Base-by-base conservation (phyloP, 2,888 invertebrate species). In the Acleris sparsana region DNA sequence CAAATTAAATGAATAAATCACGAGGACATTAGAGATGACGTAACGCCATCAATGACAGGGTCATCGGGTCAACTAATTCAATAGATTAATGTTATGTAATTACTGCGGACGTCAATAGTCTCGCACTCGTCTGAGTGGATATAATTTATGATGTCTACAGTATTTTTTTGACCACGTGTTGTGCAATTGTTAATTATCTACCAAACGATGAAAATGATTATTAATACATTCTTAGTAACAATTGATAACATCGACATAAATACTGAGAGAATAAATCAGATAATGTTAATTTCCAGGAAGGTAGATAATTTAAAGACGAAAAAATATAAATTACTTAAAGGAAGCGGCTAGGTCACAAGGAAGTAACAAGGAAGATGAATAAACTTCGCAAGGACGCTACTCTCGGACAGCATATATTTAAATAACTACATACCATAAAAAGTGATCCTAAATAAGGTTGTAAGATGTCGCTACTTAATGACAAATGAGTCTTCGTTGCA, bases 271-370 rank as follows among this genome's bases (percentile, higher is more conserved):
- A 13, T 39, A 39, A 39, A 39, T 39, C 39, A 39, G 39, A 39
- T 11, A 4, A 39, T 44, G 48, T 25, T 16, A 55, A 55, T 49
- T 55, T 29, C 25, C 33, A 20, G 13, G 43, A 49, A 63, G 49
- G 43, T 49, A 39, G 43, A 3, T 17, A 55, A 29, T 44, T 61
- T 20, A 49, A 33, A 64, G 39, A 3, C 4, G 39, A 20, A n/a
- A 55, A 60, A 65, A 65, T 53, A 53, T 53, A 44, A 48, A 61
- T 55, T 44, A 53, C 53, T 39, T 55, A 60, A 60, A 55, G 59
- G 64, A 61, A 61, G 56, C 60, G 60, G n/a, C 60, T 46, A 65
- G 65, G 65, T 65, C 60, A 65, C 16, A 61, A 60, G 65, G 65
- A 60, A 60, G 43, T 43, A 13, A 43, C 51, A n/a, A 60, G 39